Conservation (phyloP, 2,113 vertebrate genomes). For the Cephalopholis sonnerati region DNA sequence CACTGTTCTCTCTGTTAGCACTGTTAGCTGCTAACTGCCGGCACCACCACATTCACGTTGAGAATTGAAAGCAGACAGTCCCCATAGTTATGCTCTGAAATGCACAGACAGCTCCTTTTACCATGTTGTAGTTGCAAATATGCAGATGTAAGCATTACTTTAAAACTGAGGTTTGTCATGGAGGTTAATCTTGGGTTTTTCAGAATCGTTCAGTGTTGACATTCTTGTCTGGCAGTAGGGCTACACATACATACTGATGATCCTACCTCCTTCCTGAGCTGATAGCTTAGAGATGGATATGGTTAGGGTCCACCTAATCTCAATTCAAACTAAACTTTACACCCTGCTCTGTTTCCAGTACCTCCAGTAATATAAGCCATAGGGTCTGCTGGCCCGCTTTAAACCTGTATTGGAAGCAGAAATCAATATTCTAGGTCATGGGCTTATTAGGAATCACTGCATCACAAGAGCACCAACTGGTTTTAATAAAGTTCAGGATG, state of each 20-base stretch:
- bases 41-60: no score
- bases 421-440: conserved; percentile 26
- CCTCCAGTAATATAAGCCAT: conserved; percentile 20
- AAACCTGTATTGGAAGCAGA: conserved; percentile 10
- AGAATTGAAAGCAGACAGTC: no score
- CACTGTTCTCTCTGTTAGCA: no score
- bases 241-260: neutral
- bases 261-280: neutral
- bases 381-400: conserved; percentile 1
- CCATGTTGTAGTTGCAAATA: neutral
- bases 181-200: neutral
- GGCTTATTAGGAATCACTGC: conserved; percentile 25
- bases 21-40: no score
- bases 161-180: neutral
- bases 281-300: conserved; percentile 7
- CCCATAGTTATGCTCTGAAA: no score
- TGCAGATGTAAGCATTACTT: neutral
- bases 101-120: no score
- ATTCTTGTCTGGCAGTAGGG: neutral
- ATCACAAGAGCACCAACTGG: conserved; percentile 48
- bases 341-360: neutral
- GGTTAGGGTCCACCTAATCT: conserved; percentile 5
- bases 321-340: neutral
- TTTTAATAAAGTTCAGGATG: conserved; percentile 57
- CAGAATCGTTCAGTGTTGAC: neutral